Base-by-base conservation (phyloP, 2,888 invertebrate genomes). In the Oscheius sp. region DNA sequence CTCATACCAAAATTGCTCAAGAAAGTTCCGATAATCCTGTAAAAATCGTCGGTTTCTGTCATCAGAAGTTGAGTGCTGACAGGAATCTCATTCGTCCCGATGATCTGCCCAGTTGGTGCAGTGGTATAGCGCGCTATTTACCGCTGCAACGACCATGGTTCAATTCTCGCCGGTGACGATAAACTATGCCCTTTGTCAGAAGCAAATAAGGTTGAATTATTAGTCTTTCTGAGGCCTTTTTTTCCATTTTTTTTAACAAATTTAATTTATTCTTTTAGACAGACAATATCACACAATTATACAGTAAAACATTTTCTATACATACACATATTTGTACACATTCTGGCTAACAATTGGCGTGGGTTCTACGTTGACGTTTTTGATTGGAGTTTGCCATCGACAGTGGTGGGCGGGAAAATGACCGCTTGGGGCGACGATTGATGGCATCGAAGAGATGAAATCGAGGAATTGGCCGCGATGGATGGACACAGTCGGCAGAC, bases 161-260 rank as follows among this genome's bases (percentile, higher is more conserved):
- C 66, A n/a, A 52, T 9, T 29, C 52, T 52, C 52, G 66, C 66
- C 66, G 29, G 49, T 66, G 66, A 66, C 1, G 66, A 66, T 29
- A 66, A 66, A 25, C 45, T 29, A 52, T 27, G 52, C 66, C 66
- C 52, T 66, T 66, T 29, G 66, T 29, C 66, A 66, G 66, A 66
- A 66, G 66, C 66, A 66, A 27, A 66, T 49, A 66, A 66, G 49
- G 66, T 66, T 66, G 66, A 66, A n/a, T n/a, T 29, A 29, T 66
- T 66, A 66, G 66, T 66, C 66, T 66, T 66, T 66, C 66, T 18
- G 66, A 66, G 66, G 66, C 35, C 12, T 1, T 66, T 43, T 27
- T 43, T 61, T 21, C 6, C 18, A 18, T 41, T 61, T 61, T 18
- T n/a, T 61, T 23, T 12, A 45, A 45, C 16, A 18, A 53, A 13